phyloP scores from a whole-genome alignment of 2,888 invertebrate genomes.

The Chrysolina haemoptera region DNA sequence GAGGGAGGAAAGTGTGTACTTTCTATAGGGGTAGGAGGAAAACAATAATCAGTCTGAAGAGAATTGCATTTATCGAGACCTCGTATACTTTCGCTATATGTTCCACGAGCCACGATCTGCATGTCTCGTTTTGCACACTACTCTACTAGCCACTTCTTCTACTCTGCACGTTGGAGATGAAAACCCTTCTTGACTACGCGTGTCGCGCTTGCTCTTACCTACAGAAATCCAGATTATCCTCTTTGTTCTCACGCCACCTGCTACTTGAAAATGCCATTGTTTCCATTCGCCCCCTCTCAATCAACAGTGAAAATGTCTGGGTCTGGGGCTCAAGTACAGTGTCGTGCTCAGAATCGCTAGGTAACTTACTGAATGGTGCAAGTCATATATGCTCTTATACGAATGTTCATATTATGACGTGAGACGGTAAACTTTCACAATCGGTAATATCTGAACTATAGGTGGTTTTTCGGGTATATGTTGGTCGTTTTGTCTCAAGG shows the following conservation, averaged over 20 bases:
- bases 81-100: neutral
- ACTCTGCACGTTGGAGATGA: slow-evolving; percentile 13
- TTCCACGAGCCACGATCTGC: slow-evolving; percentile 20
- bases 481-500: too few species aligned
- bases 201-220: slow-evolving; percentile 29
- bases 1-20: too few species aligned
- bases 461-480: too few species aligned
- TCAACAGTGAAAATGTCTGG: slow-evolving; percentile 36
- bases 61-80: neutral
- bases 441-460: too few species aligned
- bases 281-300: slow-evolving; percentile 23
- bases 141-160: neutral
- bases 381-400: too few species aligned
- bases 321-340: slow-evolving; percentile 29
- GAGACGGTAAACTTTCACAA: too few species aligned
- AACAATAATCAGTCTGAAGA: too few species aligned
- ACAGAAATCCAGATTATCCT: slow-evolving; percentile 17
- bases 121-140: slow-evolving; percentile 24
- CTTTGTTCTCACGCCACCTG: slow-evolving; percentile 42
- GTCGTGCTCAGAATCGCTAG: neutral
- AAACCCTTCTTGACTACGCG: slow-evolving; percentile 16
- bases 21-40: too few species aligned
- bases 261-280: slow-evolving; percentile 39
- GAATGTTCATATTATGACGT: too few species aligned
- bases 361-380: too few species aligned